A percentile compares a stretch with the other conserved stretches of the same genome.
Evolutionary conservation across 2,888 invertebrate species (phyloP).

Genomic region (Acleris laterana): DNA sequence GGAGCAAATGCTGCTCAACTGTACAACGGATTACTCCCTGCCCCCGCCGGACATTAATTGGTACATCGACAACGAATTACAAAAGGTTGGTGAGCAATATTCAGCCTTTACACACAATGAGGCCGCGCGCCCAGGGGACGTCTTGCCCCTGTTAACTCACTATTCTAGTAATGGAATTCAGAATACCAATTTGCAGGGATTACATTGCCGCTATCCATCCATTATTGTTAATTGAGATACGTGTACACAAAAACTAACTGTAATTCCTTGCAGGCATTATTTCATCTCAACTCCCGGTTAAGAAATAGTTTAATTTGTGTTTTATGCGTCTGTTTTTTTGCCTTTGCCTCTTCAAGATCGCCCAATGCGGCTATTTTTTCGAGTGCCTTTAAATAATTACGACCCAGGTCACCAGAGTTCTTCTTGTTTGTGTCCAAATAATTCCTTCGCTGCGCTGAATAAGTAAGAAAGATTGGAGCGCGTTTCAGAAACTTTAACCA

Average conservation of each 20-base stretch:
- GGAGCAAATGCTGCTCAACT: slow-evolving; percentile 75
- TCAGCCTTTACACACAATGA: slow-evolving; percentile 13
- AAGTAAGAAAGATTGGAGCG: slow-evolving; percentile 7
- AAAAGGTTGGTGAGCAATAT: slow-evolving; percentile 64
- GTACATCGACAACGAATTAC: slow-evolving; percentile 77
- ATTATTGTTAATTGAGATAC: slow-evolving; percentile 21
- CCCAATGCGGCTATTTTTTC: not conserved
- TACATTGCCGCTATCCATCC: slow-evolving; percentile 7
- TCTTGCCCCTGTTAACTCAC: slow-evolving; percentile 22
- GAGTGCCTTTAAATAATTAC: not conserved
- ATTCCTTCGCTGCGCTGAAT: slow-evolving; percentile 6
- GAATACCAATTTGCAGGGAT: slow-evolving; percentile 27
- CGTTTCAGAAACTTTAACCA: slow-evolving; percentile 10
- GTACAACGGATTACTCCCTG: slow-evolving; percentile 75
- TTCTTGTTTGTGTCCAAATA: slow-evolving; percentile 2
- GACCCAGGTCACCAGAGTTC: not conserved
- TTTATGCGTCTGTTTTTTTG: not conserved
- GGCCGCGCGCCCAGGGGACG: slow-evolving; percentile 13
- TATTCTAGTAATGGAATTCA: slow-evolving; percentile 26
- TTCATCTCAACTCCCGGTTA: not conserved
- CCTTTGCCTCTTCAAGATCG: not conserved
- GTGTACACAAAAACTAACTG: not conserved
- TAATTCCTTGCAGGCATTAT: slow-evolving; percentile 7
- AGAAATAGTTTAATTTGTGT: not conserved
- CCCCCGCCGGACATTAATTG: slow-evolving; percentile 79